Base-by-base conservation (phyloP, 2,797 vertebrate species). In the Cyprinodon diabolis region DNA sequence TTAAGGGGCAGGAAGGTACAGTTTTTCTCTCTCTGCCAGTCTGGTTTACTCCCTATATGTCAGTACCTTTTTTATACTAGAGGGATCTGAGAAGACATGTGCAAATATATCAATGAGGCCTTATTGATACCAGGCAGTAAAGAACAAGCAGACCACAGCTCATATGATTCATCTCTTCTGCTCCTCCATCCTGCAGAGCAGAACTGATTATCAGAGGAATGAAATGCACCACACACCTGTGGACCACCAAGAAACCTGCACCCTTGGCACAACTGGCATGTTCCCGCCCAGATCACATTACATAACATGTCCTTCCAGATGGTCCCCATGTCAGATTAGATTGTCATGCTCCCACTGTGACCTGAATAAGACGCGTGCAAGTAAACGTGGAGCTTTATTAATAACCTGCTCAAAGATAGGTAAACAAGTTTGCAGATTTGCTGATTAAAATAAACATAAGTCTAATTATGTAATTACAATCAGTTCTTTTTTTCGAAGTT, bases 1-100 rank as follows among this genome's bases (percentile, higher is more conserved):
- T n/a, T 48, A 8, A 57, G 75, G 68, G 82, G 83, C 55, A 76
- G 88, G 86, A 86, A 84, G 87, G 30, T 30, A 30, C 89, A 86
- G 87, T 83, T 83, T 91, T 91, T 83, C 87, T 80, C 86, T 74
- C 81, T 30, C 49, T 76, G 77, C 87, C 86, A 85, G 84, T 83
- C 68, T 23, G 21, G 13, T 40, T 65, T 65, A 40, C 62, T 45
- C 62, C 40, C 62, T 10, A 60, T 70, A 48, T 37, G 71, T 72
- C 55, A 47, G 68, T 66, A 30, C 47, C 21, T 62, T 58, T 48
- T 17, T 37, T 25, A 5, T 54, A 25, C 47, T 1, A 0, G 12
- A 14, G 37, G 68, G 48, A 56, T 9, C 58, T 9, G 45, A 62
- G 4, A n/a, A 62, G 37, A 57, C 15, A 66, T 43, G 51, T 49